Percentiles rank a stretch among this genome's conserved stretches.
Evolutionary conservation across 2,797 vertebrate species (phyloP).

Genomic region (Sebastes goodei): DNA sequence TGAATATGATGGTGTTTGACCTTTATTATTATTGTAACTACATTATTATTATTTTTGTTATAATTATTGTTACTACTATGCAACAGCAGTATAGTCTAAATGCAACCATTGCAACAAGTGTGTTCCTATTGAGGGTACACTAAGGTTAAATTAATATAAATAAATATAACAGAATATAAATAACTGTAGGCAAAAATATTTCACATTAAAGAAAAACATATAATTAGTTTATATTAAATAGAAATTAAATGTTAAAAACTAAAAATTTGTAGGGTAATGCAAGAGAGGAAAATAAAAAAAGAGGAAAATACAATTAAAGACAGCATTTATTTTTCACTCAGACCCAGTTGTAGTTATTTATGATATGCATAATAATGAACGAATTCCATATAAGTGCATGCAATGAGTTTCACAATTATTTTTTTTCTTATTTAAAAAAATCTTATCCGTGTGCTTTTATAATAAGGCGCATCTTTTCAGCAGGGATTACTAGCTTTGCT

Average conservation of each 20-base stretch:
- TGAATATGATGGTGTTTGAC: constrained; percentile 58
- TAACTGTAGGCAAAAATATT: neutral
- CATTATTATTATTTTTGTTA: constrained; percentile 44
- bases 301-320: neutral
- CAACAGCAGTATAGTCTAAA: neutral
- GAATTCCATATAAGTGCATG: neutral
- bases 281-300: neutral
- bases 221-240: neutral
- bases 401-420: neutral
- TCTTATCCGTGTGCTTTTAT: neutral
- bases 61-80: constrained; percentile 27
- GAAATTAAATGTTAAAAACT: neutral
- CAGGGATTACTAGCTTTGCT: constrained; percentile 70
- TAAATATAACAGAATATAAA: neutral
- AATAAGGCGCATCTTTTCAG: constrained; percentile 33
- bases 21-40: constrained; percentile 59
- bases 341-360: neutral
- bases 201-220: neutral
- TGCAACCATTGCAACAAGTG: neutral
- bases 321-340: neutral
- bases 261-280: neutral
- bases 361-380: neutral
- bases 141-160: neutral
- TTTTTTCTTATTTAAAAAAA: neutral
- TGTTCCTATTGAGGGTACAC: neutral